Evolutionary conservation across 2,888 invertebrate genomes (phyloP).

Genomic region (Drosophila paramelanica): DNA sequence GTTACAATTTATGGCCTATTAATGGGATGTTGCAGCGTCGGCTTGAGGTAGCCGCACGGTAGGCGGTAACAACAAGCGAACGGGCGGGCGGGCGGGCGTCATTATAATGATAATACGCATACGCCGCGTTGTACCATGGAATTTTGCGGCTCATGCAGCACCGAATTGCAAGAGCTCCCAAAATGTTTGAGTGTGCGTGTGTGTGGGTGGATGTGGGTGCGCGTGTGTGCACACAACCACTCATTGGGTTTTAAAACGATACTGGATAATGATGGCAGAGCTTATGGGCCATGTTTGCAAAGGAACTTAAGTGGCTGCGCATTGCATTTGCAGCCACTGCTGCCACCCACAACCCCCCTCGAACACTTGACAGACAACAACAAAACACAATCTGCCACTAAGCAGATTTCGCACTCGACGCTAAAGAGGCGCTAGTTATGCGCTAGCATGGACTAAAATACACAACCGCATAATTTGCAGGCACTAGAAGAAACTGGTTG

Average conservation of each 20-base stretch:
- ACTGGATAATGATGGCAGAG: slow-evolving; percentile 51
- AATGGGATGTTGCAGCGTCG: slow-evolving; percentile 56
- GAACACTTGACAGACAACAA: slow-evolving; percentile 11
- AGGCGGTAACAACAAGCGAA: slow-evolving; percentile 31
- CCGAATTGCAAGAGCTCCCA: slow-evolving; percentile 26
- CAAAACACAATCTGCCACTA: slow-evolving; percentile 19
- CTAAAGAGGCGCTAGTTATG: slow-evolving; percentile 56
- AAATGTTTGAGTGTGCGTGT: slow-evolving; percentile 2
- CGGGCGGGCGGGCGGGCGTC: slow-evolving; percentile 5
- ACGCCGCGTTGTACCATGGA: slow-evolving; percentile 30
- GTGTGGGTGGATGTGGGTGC: neutral
- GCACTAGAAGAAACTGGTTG: neutral
- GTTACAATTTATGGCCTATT: slow-evolving; percentile 81
- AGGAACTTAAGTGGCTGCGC: slow-evolving; percentile 63
- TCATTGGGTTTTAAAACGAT: slow-evolving; percentile 49
- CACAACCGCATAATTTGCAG: slow-evolving; percentile 31
- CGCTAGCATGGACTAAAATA: slow-evolving; percentile 43
- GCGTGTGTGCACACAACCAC: slow-evolving; percentile 8
- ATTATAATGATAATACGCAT: slow-evolving; percentile 60
- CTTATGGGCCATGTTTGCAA: slow-evolving; percentile 63
- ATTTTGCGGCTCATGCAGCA: slow-evolving; percentile 10
- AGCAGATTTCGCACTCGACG: slow-evolving; percentile 26
- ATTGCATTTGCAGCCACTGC: slow-evolving; percentile 58
- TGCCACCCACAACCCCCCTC: neutral
- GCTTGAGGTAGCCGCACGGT: slow-evolving; percentile 54